Conservation (phyloP, 2,888 invertebrate genomes). For the Drosophila rubida region DNA sequence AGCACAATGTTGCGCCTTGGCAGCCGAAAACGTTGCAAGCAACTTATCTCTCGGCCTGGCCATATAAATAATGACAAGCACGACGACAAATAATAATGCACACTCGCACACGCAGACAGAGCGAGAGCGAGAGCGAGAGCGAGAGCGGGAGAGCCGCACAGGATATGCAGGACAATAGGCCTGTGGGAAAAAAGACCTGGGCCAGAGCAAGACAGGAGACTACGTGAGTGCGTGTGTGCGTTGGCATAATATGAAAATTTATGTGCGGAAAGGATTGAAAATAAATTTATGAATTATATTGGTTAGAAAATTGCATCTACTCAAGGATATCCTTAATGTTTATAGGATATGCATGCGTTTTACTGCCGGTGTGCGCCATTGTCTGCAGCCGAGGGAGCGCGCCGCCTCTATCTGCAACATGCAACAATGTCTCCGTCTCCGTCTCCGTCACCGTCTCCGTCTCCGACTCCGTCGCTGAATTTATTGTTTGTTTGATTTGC, state of each 20-base stretch:
- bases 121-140: constrained; percentile 32
- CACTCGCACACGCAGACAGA: constrained; percentile 37
- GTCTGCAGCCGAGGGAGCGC: constrained; percentile 25
- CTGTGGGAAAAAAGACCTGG: constrained; percentile 40
- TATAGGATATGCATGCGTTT: constrained; percentile 74
- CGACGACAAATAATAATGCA: constrained; percentile 82
- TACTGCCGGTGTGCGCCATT: constrained; percentile 54
- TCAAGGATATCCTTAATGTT: constrained; percentile 81
- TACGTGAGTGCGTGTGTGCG: constrained; percentile 32
- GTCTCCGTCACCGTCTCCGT: too few species aligned
- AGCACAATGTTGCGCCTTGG: constrained; percentile 39
- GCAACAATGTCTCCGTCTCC: constrained; percentile 67
- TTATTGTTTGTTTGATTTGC: constrained; percentile 79
- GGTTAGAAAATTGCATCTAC: constrained; percentile 83
- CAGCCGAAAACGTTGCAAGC: constrained; percentile 61
- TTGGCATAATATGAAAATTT: constrained; percentile 81
- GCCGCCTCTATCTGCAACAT: constrained; percentile 51
- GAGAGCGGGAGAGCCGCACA: constrained; percentile 29
- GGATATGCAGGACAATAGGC: constrained; percentile 67
- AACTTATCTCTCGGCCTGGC: constrained; percentile 78
- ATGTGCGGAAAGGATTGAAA: constrained; percentile 84
- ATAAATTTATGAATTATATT: constrained; percentile 84
- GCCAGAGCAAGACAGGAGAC: constrained; percentile 25
- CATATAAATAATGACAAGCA: constrained; percentile 83
- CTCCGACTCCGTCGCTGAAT: constrained; percentile 71